Conservation (phyloP, 1,140 invertebrate genomes). For the Eriocheir sinensis region DNA sequence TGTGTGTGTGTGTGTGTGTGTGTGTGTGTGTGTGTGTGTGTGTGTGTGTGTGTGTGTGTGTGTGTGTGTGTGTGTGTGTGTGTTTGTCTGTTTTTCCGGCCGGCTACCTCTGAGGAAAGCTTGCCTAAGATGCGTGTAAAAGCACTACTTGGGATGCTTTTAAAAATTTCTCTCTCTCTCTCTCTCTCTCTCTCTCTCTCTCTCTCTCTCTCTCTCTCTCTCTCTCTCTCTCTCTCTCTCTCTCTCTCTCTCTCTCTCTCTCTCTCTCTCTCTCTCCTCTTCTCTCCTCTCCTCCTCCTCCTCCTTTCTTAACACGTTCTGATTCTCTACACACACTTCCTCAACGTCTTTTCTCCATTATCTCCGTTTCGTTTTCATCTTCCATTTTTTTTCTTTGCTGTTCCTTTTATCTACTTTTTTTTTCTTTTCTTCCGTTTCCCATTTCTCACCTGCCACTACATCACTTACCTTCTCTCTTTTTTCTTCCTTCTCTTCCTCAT, state of each 20-base stretch:
- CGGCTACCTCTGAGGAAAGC: background rate
- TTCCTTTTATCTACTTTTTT: too few species aligned
- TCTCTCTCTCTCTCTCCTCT: background rate
- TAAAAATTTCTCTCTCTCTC: slow-evolving; percentile 6
- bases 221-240: background rate
- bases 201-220: background rate
- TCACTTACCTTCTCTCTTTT: too few species aligned
- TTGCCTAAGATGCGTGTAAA: background rate
- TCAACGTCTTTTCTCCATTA: too few species aligned
- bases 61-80: slow-evolving; percentile 22
- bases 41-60: slow-evolving; percentile 18
- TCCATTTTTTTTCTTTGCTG: too few species aligned
- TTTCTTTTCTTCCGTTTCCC: too few species aligned
- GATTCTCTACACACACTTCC: background rate
- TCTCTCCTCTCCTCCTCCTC: background rate
- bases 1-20: background rate
- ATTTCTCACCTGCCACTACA: too few species aligned
- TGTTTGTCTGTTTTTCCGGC: background rate
- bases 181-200: slow-evolving; percentile 13
- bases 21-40: slow-evolving; percentile 5
- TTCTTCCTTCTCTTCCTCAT: too few species aligned
- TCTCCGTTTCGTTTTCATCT: background rate
- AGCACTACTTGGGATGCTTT: background rate
- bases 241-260: background rate
- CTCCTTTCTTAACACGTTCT: background rate